Evolutionary conservation across 2,113 vertebrate genomes (phyloP), one percentile per base, ranked within the genome.

Genomic region (Stercorarius parasiticus): DNA sequence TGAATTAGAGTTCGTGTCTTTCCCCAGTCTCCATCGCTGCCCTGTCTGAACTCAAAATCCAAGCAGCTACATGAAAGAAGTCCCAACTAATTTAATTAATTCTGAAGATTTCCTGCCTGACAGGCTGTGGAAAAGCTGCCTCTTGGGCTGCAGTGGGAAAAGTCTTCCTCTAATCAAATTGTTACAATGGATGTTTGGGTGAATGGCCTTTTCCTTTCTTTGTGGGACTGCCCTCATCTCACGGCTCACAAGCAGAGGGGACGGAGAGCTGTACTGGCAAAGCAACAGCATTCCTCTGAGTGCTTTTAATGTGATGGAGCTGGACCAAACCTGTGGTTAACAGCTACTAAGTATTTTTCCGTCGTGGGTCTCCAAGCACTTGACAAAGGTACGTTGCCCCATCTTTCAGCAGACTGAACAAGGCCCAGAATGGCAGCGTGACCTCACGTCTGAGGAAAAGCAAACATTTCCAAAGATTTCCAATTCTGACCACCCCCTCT

Each of bases 281-380:
- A 69, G 53, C 43, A 91, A 34, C 32, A 79, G 45, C 93, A 95
- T 93, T 94, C 58, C 29, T 95, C 43, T 56, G 78, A 65, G 34
- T 62, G 53, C 71, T 92, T 94, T 95, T 90, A 96, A 90, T 65
- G 70, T 77, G 70, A 90, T 80, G 82, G 74, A 95, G 77, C 82
- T 88, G 87, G 53, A 94, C 49, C 82, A 94, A 97, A 29, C 50
- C 74, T 66, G 9, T 9, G 6, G 58, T 72, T 96, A 87, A 90
- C 49, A 88, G 43, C 62, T 87, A 36, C 56, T 45, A 90, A 93
- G 62, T 73, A 69, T 94, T 96, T 97, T 96, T 97, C 93, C 92
- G 22, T 5, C 55, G n/a, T 86, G 79, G 82, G 59, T 62, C 85
- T 96, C 91, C 73, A 87, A 87, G 62, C 81, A 9, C 11, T 14